Percentiles rank a stretch among this genome's conserved stretches.
phyloP scores from a whole-genome alignment of 2,113 vertebrate species.

The Calonectris borealis region DNA sequence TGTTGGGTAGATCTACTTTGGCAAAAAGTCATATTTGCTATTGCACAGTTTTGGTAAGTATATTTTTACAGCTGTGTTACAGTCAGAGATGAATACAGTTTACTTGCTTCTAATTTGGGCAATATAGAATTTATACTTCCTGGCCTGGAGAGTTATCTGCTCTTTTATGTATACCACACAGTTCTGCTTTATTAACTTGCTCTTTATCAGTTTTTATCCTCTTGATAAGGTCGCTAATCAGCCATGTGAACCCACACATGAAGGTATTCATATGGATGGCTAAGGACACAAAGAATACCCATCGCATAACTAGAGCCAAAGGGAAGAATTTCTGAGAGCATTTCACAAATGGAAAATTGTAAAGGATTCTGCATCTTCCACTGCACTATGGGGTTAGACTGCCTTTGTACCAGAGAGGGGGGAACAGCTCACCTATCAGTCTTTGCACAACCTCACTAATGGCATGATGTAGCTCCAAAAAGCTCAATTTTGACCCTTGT shows the following conservation, averaged over 20 bases:
- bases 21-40: background rate
- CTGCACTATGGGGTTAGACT: background rate
- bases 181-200: background rate
- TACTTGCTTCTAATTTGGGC: background rate
- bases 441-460: background rate
- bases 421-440: no score
- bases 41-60: background rate
- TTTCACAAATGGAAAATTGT: background rate
- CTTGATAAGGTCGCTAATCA: background rate
- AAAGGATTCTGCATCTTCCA: background rate
- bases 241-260: background rate
- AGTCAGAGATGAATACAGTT: background rate
- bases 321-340: background rate
- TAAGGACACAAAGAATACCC: background rate
- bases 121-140: background rate
- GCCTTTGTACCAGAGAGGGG: background rate
- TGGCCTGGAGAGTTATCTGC: background rate
- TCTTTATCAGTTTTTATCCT: background rate
- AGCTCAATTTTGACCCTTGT: background rate
- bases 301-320: background rate
- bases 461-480: background rate
- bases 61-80: background rate
- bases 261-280: background rate
- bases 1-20: background rate
- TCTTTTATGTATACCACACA: background rate